Evolutionary conservation across 2,888 invertebrate species (phyloP), one percentile per base, ranked within the genome.

Genomic region (Megalurothrips usitatus): DNA sequence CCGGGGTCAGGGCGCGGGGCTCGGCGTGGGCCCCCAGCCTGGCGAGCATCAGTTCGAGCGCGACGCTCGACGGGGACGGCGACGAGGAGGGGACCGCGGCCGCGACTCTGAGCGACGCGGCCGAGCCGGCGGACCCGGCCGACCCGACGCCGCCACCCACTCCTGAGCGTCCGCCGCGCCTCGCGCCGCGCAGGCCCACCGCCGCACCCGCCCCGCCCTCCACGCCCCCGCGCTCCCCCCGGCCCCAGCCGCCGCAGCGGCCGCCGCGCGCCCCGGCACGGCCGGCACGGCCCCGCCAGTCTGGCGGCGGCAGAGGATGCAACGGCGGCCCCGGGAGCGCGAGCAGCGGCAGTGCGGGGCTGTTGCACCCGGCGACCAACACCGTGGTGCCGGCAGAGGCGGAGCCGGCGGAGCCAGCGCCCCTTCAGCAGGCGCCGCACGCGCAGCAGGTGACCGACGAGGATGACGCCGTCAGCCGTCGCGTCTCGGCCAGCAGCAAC

Each of bases 161-260:
- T 43, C 47, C 58, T n/a, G 58, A 34, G 80, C 78, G 78, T 17
- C 34, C 49, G 14, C 78, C 75, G 3, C 78, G 78, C 47, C 80
- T 49, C 43, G 26, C 63, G 63, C 81, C 58, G 19, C 78, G 78
- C 78, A 26, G 63, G 49, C 75, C 78, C 81, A 80, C 81, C 63
- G 79, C 68, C 58, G 58, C 58, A 1, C 52, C 89, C 88, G 82
- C 89, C 89, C 78, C 49, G 63, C 79, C 4, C 82, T 84, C 86
- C 85, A 17, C 58, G 17, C 58, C 68, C 68, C 19, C 58, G 58
- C 58, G 58, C 58, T n/a, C 68, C 81, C 85, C 80, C 81, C 81
- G 78, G 78, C 68, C 52, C 14, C 19, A 12, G 2, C 89, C 88
- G 82, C 89, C 89, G 89, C 89, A 89, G 87, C 89, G 89, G 85